Base-by-base conservation (phyloP, 2,113 vertebrate species). In the Mystacornis crossleyi region DNA sequence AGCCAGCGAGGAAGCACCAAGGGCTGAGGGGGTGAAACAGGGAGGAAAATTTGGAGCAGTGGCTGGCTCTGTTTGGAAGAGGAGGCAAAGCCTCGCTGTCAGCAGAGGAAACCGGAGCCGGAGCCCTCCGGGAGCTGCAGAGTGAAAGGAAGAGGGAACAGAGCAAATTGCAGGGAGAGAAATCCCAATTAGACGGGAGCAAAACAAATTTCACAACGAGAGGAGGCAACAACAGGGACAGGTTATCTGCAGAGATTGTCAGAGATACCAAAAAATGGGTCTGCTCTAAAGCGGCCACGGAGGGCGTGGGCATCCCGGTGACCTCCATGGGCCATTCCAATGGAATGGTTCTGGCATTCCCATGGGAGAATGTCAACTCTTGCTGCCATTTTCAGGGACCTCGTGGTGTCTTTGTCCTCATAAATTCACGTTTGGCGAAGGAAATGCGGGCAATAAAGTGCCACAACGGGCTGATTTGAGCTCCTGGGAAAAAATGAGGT, bases 191-290 rank as follows among this genome's bases (percentile, higher is more conserved):
- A 81, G 47, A 62, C 14, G 34, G 74, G 67, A 95, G 38, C 72
- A 93, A 83, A 95, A 93, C 62, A 53, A 67, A 80, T 95, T 93
- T 95, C 82, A 81, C 71, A 95, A 54, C 24, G 10, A 50, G 28
- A 93, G 57, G 36, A 79, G 40, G 64, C 29, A 91, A 16, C 6
- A 48, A 7, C 11, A 18, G 45, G 18, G 89, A 19, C 6, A 33
- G 17, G 11, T 70, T 80, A 18, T 12, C 42, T 33, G 33, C 42
- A 58, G 71, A 73, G 19, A 79, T 81, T 29, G 1, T 7, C 8
- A 4, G 13, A 67, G n/a, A 86, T 40, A 77, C 0, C 20, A 2
- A 18, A 60, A 77, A 71, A 9, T 8, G 7, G 8, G 40, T 25
- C 31, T 69, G 45, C 8, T 47, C 48, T 43, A 5, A 40, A 48